Conservation (phyloP, 2,888 invertebrate species). For the Frankliniella intonsa region DNA sequence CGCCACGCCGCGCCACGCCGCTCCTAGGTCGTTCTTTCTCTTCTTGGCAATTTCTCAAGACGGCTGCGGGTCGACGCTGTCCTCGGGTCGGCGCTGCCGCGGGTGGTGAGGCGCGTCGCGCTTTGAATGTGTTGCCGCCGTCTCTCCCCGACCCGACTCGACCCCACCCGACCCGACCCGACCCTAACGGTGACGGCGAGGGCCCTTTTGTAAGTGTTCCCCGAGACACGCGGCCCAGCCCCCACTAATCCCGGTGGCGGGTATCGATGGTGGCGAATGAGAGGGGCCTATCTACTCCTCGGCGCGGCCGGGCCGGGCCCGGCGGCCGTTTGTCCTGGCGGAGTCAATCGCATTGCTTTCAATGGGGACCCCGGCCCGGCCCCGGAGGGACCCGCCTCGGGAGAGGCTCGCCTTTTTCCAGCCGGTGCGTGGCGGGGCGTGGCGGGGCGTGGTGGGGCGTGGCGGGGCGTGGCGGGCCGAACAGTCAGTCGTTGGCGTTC, state of each 20-base stretch:
- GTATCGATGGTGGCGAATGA: not conserved
- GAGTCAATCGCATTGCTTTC: not conserved
- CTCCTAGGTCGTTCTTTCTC: not conserved
- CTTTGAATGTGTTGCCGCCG: too few species aligned
- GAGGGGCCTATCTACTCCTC: too few species aligned
- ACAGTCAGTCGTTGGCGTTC: too few species aligned
- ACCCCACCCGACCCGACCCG: not conserved
- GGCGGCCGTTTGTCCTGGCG: not conserved
- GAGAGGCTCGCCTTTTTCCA: too few species aligned
- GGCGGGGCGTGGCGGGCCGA: too few species aligned
- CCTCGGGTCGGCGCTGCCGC: not conserved
- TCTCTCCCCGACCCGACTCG: too few species aligned
- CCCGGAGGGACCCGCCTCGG: too few species aligned
- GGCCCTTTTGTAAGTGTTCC: not conserved
- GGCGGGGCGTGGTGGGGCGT: too few species aligned
- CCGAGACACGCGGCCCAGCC: not conserved
- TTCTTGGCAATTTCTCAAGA: not conserved
- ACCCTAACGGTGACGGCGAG: conserved; percentile 4
- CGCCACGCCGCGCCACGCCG: not conserved
- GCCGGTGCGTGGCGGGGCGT: too few species aligned
- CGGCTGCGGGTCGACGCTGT: not conserved
- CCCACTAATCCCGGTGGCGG: not conserved
- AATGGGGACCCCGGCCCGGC: too few species aligned
- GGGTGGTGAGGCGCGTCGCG: too few species aligned
- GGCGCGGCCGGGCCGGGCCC: not conserved